Evolutionary conservation across 1,140 invertebrate genomes (phyloP), one percentile per base, ranked within the genome.

Genomic region (Rhagoletis pomonella): DNA sequence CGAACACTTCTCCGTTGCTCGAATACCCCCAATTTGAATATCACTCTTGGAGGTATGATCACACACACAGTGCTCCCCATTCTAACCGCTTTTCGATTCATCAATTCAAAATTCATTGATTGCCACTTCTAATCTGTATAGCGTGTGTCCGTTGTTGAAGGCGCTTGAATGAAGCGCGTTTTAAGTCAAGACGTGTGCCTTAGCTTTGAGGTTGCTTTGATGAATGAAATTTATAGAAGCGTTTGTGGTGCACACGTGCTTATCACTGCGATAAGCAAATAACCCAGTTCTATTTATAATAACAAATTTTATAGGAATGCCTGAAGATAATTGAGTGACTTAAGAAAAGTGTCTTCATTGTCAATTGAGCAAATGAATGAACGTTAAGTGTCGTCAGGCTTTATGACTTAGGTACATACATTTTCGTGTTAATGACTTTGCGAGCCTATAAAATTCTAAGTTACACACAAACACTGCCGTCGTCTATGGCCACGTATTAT

Each of bases 121-220:
- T 58, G 73, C 55, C 73, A 19, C 12, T 29, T 81, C 73, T 81
- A 81, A 55, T 55, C 73, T 81, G 50, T 29, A 29, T 81, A 47
- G 73, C 73, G 73, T 81, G 73, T 55, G 73, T 81, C 73, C 73
- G 55, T 29, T 29, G 47, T 39, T 55, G 29, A 29, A 29, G 50
- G 60, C 60, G 12, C 12, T 62, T 62, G 60, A 62, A 62, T 62
- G 60, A 14, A 17, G 12, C 44, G n/a, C 60, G 2, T 81, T 81
- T 7, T 73, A 12, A 81, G 47, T 47, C 47, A 2, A 19, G 47
- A 47, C 1, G 50, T 50, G 47, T 55, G 73, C n/a, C 19, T 81
- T 3, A 4, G 17, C n/a, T n/a, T 17, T 81, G 6, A 12, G n/a
- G 67, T 81, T 29, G 29, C 1, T 39, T 10, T 67, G 64, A 14